phyloP scores from a whole-genome alignment of 2,797 vertebrate genomes.

The Antennarius maculatus region DNA sequence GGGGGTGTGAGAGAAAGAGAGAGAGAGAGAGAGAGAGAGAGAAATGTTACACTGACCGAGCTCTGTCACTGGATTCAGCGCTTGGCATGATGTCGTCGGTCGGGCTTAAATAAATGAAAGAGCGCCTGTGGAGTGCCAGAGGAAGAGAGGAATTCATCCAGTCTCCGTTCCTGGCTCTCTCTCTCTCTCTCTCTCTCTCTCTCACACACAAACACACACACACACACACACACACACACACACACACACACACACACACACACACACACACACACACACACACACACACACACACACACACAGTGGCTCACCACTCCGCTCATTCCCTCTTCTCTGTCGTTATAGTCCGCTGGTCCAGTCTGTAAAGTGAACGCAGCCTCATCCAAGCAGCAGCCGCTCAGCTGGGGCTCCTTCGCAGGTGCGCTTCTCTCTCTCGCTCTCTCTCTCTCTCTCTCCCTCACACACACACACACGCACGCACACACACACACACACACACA shows the following conservation, averaged over 20 bases:
- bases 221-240: conserved; percentile 1
- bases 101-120: conserved; percentile 61
- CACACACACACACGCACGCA: no score
- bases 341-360: conserved; percentile 45
- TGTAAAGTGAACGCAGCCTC: conserved; percentile 44
- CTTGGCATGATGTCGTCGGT: conserved; percentile 64
- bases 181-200: neutral
- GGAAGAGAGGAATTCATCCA: conserved; percentile 58
- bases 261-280: neutral
- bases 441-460: no score
- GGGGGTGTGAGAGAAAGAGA: conserved; percentile 5
- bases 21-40: conserved; percentile 5
- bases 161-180: conserved; percentile 11
- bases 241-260: conserved; percentile 3
- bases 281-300: neutral
- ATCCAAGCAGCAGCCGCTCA: conserved; percentile 38
- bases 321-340: neutral
- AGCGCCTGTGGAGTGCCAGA: conserved; percentile 67
- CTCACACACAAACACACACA: neutral
- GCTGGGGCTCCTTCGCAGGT: conserved; percentile 47
- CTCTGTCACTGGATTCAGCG: conserved; percentile 52
- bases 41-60: conserved; percentile 53
- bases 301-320: neutral
- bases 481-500: no score
- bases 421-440: conserved; percentile 17